phyloP scores from a whole-genome alignment of 2,888 invertebrate genomes.

The Chymomyza caudatula region DNA sequence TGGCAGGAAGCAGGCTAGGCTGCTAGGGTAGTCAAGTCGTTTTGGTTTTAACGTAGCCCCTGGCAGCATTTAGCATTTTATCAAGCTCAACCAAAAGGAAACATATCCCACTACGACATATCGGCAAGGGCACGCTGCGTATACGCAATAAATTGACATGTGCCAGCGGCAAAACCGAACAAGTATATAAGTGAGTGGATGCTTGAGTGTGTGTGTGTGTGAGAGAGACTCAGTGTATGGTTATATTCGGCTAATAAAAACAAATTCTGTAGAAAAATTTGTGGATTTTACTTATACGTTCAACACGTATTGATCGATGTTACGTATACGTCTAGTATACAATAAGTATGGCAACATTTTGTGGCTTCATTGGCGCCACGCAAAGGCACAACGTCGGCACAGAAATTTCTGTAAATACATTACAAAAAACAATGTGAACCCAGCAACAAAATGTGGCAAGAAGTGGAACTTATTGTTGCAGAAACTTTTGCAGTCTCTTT shows the following conservation, averaged over 20 bases:
- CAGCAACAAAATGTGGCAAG: too few species aligned
- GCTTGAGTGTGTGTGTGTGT: background rate
- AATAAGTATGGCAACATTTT: conserved; percentile 26
- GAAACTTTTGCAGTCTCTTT: conserved; percentile 51
- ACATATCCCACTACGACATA: background rate
- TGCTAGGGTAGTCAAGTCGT: background rate
- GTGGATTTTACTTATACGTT: background rate
- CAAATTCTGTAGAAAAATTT: background rate
- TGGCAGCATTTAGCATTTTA: conserved; percentile 2
- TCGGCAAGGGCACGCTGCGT: conserved; percentile 25
- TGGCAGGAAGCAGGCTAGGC: background rate
- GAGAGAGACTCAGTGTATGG: background rate
- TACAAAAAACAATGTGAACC: background rate
- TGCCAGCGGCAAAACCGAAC: background rate
- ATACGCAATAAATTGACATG: conserved; percentile 50
- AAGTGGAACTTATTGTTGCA: conserved; percentile 54
- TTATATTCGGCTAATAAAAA: background rate
- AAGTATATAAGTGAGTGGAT: background rate
- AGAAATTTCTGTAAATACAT: background rate
- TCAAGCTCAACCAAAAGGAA: conserved; percentile 19
- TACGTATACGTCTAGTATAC: background rate
- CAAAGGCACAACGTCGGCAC: too few species aligned
- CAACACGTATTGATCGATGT: conserved; percentile 5
- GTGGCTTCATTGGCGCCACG: conserved; percentile 23
- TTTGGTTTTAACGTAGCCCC: conserved; percentile 19